Base-by-base conservation (phyloP, 2,888 invertebrate genomes). In the Heliconius ethilla region DNA sequence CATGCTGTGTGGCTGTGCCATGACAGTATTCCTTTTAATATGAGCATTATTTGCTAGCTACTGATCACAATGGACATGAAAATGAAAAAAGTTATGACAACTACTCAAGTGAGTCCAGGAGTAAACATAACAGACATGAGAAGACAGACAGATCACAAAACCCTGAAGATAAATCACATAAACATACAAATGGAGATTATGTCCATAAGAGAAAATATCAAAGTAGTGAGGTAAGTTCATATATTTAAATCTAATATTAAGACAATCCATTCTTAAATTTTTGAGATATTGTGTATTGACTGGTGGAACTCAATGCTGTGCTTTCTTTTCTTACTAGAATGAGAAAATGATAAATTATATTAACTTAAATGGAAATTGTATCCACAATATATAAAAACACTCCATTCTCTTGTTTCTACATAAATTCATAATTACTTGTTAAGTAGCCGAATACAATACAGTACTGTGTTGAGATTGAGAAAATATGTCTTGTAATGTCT, bases 1-100 rank as follows among this genome's bases (percentile, higher is more conserved):
- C 3, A 59, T 59, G 10, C n/a, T 59, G 55, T 59, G 55, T 0
- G 9, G 9, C 59, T 11, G 11, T 59, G 22, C 22, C 51, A 22
- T 18, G 3, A 51, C 10, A 10, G 0, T n/a, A 4, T 59, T 73
- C 67, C 25, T 63, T 63, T 70, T 69, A 69, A 76, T 59, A 51
- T 51, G 70, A 81, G 55, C 75, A 82, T 70, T 79, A 79, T 80
- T 81, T 75, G 83, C 83, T 83, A 93, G 92, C 88, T 78, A 76
- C 89, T 81, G 86, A 86, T 82, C 88, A 90, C 80, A 93, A 92
- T 84, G 92, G 92, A 76, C 87, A 92, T 85, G 88, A 89, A 80
- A 89, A 89, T 87, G 90, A 87, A 72, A 90, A 87, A 81, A 90
- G 92, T 81, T 88, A 90, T n/a, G 91, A 93, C 84, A 90, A 91